These are phyloP conservation scores for Scaptomyza parva DNA, from an alignment of 2,888 invertebrate species.

Conservation along the genomic window DNA sequence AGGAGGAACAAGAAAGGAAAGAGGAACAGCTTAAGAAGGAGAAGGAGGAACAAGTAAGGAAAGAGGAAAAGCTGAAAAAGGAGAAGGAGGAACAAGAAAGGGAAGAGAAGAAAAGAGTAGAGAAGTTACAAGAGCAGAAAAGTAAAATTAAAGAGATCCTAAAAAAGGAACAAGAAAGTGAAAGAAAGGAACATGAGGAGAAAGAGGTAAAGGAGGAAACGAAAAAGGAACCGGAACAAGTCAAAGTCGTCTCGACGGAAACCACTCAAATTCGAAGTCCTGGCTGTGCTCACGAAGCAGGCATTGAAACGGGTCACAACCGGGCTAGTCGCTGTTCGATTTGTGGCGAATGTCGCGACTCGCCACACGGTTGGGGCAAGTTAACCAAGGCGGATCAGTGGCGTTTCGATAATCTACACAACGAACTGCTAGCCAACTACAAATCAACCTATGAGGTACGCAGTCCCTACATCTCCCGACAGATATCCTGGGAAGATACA, in stretches of 20 bases:
- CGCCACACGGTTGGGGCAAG: constrained; percentile 69
- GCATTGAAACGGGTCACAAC: not conserved
- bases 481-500: constrained; percentile 80
- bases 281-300: constrained; percentile 17
- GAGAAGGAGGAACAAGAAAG: not conserved
- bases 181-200: not conserved
- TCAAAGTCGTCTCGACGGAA: not conserved
- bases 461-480: constrained; percentile 79
- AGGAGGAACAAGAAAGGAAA: too few relatives aligned
- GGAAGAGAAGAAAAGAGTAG: not conserved
- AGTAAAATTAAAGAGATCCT: not conserved
- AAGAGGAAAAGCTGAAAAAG: not conserved
- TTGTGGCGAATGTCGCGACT: constrained; percentile 61
- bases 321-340: constrained; percentile 52
- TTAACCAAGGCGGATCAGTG: constrained; percentile 72
- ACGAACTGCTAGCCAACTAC: constrained; percentile 75
- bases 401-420: constrained; percentile 68
- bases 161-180: not conserved
- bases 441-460: constrained; percentile 80
- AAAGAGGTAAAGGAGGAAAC: not conserved
- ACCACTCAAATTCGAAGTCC: not conserved
- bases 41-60: too few relatives aligned
- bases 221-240: not conserved
- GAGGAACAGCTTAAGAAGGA: constrained; percentile 7
- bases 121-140: not conserved